These are phyloP conservation scores for Campopleginae sp. DNA, from an alignment of 2,888 invertebrate genomes.

Conservation along the genomic window DNA sequence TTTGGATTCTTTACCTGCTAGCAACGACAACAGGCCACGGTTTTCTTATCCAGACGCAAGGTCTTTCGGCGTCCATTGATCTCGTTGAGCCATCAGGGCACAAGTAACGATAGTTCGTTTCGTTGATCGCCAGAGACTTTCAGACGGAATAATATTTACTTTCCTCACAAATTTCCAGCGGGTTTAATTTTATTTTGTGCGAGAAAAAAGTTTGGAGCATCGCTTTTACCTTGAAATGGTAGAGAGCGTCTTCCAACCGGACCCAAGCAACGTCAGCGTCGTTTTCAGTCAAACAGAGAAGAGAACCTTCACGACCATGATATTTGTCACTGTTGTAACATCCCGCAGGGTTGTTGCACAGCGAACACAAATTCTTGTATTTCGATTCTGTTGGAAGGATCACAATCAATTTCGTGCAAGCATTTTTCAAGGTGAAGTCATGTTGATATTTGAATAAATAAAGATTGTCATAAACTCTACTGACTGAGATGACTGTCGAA, in stretches of 20 bases:
- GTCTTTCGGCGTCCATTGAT: constrained; percentile 85
- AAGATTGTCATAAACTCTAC: constrained; percentile 74
- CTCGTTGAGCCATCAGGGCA: constrained; percentile 91
- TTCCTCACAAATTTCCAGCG: background rate
- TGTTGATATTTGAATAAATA: background rate
- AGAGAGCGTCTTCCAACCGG: constrained; percentile 88
- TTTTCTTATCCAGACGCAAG: constrained; percentile 92
- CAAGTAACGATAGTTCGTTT: constrained; percentile 88
- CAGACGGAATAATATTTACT: background rate
- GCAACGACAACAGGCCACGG: constrained; percentile 92
- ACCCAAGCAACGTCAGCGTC: constrained; percentile 94
- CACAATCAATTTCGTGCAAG: background rate
- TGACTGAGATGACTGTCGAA: constrained; percentile 89
- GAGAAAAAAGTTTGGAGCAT: background rate
- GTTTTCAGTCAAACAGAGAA: constrained; percentile 91
- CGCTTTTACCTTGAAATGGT: constrained; percentile 87
- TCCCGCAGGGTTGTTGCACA: constrained; percentile 87
- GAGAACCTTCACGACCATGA: constrained; percentile 92
- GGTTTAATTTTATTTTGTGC: background rate
- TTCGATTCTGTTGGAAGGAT: constrained; percentile 84
- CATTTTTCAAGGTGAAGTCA: background rate
- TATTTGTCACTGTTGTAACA: constrained; percentile 91
- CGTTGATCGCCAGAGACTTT: constrained; percentile 59
- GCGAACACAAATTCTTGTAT: constrained; percentile 90
- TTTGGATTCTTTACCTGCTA: constrained; percentile 85